Evolutionary conservation across 2,113 vertebrate species (phyloP).

Genomic region (Catharus minimus): DNA sequence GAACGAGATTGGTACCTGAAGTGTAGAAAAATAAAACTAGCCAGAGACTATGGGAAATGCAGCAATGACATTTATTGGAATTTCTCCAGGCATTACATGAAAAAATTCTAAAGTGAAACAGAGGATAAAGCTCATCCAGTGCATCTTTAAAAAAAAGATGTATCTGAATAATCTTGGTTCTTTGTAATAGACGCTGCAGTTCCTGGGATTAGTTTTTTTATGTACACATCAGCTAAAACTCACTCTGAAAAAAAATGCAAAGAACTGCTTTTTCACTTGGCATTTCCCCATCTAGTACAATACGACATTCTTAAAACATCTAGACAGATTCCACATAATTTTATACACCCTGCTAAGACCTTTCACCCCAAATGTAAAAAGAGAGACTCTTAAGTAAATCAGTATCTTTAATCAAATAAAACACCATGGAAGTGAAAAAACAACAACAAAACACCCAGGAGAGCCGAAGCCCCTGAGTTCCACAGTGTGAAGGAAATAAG

Average conservation of each 20-base stretch:
- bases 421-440: slow-evolving; percentile 5
- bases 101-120: slow-evolving; percentile 49
- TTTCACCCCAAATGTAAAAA: slow-evolving; percentile 40
- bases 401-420: slow-evolving; percentile 28
- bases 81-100: slow-evolving; percentile 68
- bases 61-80: slow-evolving; percentile 78
- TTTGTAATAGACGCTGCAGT: slow-evolving; percentile 8
- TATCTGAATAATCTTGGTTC: slow-evolving; percentile 36
- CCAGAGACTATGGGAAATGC: slow-evolving; percentile 39
- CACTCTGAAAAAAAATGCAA: slow-evolving; percentile 16
- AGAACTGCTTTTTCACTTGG: slow-evolving; percentile 15
- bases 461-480: background rate
- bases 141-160: slow-evolving; percentile 24
- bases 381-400: slow-evolving; percentile 15
- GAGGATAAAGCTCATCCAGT: slow-evolving; percentile 40
- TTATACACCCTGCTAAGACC: slow-evolving; percentile 44
- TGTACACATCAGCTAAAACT: slow-evolving; percentile 31
- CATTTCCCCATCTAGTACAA: slow-evolving; percentile 43
- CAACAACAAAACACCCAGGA: background rate
- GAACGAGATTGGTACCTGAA: background rate
- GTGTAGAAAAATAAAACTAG: slow-evolving; percentile 16
- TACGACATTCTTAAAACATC: slow-evolving; percentile 20
- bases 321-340: slow-evolving; percentile 7
- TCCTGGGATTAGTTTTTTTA: slow-evolving; percentile 11
- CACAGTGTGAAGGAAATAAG: background rate